phyloP scores from a whole-genome alignment of 2,113 vertebrate species.

The Eurystomus gularis region DNA sequence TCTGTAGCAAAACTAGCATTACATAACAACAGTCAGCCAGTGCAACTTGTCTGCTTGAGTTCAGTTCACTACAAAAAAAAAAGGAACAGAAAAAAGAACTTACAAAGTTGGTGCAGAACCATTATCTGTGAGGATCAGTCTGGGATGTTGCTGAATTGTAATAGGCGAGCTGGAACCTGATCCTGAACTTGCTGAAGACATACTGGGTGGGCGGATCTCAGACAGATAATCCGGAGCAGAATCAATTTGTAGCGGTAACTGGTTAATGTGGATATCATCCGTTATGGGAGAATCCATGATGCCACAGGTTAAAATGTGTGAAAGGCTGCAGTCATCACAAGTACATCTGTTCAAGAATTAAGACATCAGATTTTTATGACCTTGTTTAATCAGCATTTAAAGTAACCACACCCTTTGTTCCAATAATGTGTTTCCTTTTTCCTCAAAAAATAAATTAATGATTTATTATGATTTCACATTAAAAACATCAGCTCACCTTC shows the following conservation, averaged over 20 bases:
- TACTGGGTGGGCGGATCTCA: constrained; percentile 90
- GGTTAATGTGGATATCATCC: constrained; percentile 88
- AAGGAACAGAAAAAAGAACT: constrained; percentile 59
- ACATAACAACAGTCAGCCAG: not conserved
- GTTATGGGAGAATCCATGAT: constrained; percentile 94
- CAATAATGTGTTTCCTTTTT: not conserved
- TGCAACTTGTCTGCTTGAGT: not conserved
- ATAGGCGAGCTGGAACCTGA: constrained; percentile 92
- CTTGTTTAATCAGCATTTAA: not conserved
- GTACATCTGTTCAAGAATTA: constrained; percentile 84
- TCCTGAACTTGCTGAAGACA: constrained; percentile 92
- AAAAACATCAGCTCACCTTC: constrained; percentile 81
- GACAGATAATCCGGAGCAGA: constrained; percentile 86
- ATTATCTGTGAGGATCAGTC: constrained; percentile 82
- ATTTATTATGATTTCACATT: constrained; percentile 13
- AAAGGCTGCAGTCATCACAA: constrained; percentile 98
- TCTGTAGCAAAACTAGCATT: not conserved
- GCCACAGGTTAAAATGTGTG: constrained; percentile 96
- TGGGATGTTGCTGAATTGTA: constrained; percentile 87
- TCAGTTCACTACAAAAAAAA: not conserved
- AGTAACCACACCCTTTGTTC: not conserved
- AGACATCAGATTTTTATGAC: not conserved
- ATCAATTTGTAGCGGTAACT: constrained; percentile 87
- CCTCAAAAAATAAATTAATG: not conserved
- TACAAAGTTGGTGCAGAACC: constrained; percentile 87